Evolutionary conservation across 2,888 invertebrate species (phyloP), one percentile per base, ranked within the genome.

Genomic region (Sthenelais limicola): DNA sequence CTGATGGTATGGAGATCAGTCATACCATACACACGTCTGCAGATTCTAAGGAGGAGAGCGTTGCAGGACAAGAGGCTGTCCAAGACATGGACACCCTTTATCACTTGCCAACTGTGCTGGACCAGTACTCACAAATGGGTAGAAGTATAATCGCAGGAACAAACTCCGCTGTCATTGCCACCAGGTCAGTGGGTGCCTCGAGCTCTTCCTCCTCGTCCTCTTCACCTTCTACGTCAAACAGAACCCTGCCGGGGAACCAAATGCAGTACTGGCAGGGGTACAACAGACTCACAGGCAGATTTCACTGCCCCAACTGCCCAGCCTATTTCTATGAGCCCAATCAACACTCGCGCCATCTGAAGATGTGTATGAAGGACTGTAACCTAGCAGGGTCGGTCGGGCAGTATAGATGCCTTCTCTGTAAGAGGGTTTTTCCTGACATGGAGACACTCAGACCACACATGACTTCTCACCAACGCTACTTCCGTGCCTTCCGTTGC

Each of bases 391-490:
- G 21, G 26, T 15, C 35, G 18, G 24, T 62, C 21, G 35, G 38
- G 1, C 35, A 62, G 24, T 62, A 38, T 28, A 21, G 62, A 2
- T 62, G 62, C 62, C 18, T 21, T 15, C n/a, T 62, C 2, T 62
- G 62, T 62, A 62, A 62, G 15, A 21, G 62, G 62, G 24, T 62
- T 1, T 62, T 62, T 24, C 62, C 62, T 7, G 24, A 62, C 24
- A 38, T 12, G 62, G 38, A n/a, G 7, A 7, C 62, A 24, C 62
- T 62, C 38, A 9, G 35, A 1, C 62, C 62, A 2, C 62, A 62
- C 24, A 62, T 62, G 62, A 7, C 21, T 7, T 26, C 21, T 43
- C 62, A 62, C 38, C 62, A 62, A 18, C 18, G 38, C 15, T 21
- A 62, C 24, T 62, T 38, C 62, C 35, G 26, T 3, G 15, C 26